A percentile compares a stretch with the other conserved stretches of the same genome.
Evolutionary conservation across 2,888 invertebrate species (phyloP).

Genomic region (Diploptera punctata): DNA sequence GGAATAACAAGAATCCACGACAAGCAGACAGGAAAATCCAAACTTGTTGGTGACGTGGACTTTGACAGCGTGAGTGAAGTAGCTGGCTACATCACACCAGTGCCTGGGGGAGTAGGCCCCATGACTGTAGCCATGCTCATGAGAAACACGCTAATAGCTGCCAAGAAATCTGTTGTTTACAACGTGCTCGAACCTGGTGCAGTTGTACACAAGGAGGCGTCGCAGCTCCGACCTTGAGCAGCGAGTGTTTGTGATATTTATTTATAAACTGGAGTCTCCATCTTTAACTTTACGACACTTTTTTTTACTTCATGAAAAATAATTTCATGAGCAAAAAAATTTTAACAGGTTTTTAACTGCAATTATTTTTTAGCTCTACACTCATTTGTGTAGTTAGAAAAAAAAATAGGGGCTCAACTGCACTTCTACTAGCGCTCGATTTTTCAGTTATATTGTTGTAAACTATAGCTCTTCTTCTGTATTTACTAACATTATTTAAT

Average conservation of each 20-base stretch:
- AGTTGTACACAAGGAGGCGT: conserved; percentile 30
- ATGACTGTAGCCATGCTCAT: conserved; percentile 95
- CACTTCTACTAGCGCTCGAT: too few relatives aligned
- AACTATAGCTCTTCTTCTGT: too few relatives aligned
- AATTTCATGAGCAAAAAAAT: too few relatives aligned
- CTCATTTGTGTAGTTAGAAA: too few relatives aligned
- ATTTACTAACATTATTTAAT: too few relatives aligned
- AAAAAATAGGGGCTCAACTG: too few relatives aligned
- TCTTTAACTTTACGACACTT: too few relatives aligned
- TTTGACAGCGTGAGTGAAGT: conserved; percentile 81
- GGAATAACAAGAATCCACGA: conserved; percentile 77
- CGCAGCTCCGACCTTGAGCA: conserved; percentile 30
- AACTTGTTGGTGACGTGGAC: conserved; percentile 88
- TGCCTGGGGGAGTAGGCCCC: conserved; percentile 92
- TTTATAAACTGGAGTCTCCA: too few relatives aligned
- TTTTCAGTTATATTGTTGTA: too few relatives aligned
- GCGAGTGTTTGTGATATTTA: neutral
- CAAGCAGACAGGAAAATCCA: conserved; percentile 65
- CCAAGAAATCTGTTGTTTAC: conserved; percentile 52
- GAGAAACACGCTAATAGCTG: conserved; percentile 85
- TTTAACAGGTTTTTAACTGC: too few relatives aligned
- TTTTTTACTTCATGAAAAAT: too few relatives aligned
- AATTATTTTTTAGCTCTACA: too few relatives aligned
- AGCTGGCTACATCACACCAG: conserved; percentile 87
- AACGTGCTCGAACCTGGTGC: conserved; percentile 31